A percentile compares a stretch with the other conserved stretches of the same genome.
These are phyloP conservation scores for Lophotis ruficrista DNA, from an alignment of 2,113 vertebrate species.

Conservation along the genomic window DNA sequence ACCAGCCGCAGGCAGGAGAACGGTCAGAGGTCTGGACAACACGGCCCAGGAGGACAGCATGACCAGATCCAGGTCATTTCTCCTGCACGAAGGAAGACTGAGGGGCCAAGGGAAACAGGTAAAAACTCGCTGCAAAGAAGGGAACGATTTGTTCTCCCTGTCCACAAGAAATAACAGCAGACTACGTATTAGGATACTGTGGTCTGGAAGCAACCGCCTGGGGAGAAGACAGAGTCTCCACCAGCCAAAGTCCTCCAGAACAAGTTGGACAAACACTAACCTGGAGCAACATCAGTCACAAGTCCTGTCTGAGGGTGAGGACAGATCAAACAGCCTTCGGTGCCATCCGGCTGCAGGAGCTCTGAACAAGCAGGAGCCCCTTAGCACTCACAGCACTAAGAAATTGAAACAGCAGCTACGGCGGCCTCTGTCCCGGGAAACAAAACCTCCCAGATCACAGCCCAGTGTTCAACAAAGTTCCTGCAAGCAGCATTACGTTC, in stretches of 20 bases:
- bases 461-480: background rate
- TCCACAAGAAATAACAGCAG: background rate
- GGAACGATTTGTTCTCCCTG: background rate
- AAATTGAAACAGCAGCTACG: background rate
- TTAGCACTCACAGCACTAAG: background rate
- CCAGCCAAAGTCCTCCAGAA: background rate
- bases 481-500: background rate
- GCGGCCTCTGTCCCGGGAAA: background rate
- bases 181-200: rapidly evolving
- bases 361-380: background rate
- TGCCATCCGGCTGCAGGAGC: background rate
- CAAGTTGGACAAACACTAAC: background rate
- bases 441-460: background rate
- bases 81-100: background rate
- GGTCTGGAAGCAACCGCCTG: background rate
- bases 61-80: background rate
- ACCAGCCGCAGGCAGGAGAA: background rate
- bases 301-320: background rate
- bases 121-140: background rate
- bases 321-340: background rate
- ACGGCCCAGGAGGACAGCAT: background rate
- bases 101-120: background rate
- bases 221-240: background rate
- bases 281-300: background rate
- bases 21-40: background rate